phyloP scores from a whole-genome alignment of 1,140 invertebrate species.

The Calephelis nemesis region DNA sequence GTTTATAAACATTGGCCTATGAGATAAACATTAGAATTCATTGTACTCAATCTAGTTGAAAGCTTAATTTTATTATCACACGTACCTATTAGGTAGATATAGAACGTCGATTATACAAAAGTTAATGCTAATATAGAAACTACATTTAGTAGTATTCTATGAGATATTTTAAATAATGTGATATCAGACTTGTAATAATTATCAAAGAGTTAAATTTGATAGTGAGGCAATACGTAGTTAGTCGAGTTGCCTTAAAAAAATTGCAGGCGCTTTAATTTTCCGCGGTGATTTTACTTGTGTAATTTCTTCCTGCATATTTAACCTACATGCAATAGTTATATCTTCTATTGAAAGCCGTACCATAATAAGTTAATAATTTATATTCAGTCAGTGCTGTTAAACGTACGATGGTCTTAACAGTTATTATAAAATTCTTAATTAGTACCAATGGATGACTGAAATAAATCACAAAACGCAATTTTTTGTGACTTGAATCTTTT shows the following conservation, averaged over 20 bases:
- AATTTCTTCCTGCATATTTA: conserved; percentile 1
- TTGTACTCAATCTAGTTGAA: conserved; percentile 75
- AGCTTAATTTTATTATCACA: conserved; percentile 78
- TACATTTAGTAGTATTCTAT: conserved; percentile 33
- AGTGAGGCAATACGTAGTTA: not conserved
- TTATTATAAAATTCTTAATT: conserved; percentile 3
- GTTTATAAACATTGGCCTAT: conserved; percentile 75
- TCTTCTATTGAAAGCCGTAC: conserved; percentile 1
- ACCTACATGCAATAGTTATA: not conserved
- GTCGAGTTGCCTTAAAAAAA: not conserved
- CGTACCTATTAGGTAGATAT: conserved; percentile 71
- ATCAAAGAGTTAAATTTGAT: conserved; percentile 12
- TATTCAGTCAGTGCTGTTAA: conserved; percentile 14
- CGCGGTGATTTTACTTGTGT: not conserved
- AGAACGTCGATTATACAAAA: conserved; percentile 71
- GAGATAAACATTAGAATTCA: conserved; percentile 70
- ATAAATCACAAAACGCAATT: not conserved
- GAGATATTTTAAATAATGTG: conserved; percentile 10
- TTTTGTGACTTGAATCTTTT: too few relatives aligned
- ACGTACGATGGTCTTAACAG: not conserved
- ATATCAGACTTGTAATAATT: conserved; percentile 41
- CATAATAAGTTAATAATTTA: conserved; percentile 1
- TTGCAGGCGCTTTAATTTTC: not conserved
- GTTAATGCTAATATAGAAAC: conserved; percentile 54
- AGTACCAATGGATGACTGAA: not conserved